Evolutionary conservation across 2,888 invertebrate genomes (phyloP), one percentile per base, ranked within the genome.

Genomic region (Zhuqinia jingwanae): DNA sequence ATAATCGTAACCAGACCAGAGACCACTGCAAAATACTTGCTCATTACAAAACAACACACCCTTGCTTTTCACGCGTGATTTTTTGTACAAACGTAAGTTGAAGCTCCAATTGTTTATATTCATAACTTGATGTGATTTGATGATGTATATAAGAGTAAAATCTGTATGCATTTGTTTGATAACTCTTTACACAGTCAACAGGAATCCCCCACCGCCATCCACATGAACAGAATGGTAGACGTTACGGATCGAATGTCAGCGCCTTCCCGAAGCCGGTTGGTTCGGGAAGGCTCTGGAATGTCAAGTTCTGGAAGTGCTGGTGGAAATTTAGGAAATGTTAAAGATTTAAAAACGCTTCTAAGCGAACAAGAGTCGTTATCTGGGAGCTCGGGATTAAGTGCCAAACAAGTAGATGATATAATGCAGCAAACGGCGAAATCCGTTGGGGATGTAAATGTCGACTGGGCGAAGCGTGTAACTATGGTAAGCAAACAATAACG

Each of bases 391-490:
- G 85, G 81, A 77, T 88, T 90, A 20, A 89, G 88, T 82, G 81
- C 89, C 56, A 90, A 89, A 87, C 90, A 90, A 88, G 90, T 90
- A 6, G 90, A 90, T 58, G 90, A 90, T 84, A 88, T 90, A 42
- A 90, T 90, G 89, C 90, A 90, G 47, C 86, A 89, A 20, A 90
- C 90, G 6, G 90, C 90, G 2, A 90, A 90, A 78, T 63, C 82
- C 17, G 89, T 89, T 20, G 90, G 90, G 27, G 90, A 90, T 77
- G 88, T 80, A 11, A 87, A 70, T 77, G 63, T 87, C 22, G 90
- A 90, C 80, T 90, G 90, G 90, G 80, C 81, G 10, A 90, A 89
- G 80, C 88, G 90, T 77, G 65, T 90, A 75, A 90, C 83, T 75
- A 87, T 89, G 89, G 90, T 90, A 83, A 81, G 76, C n/a, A 47